Base-by-base conservation (phyloP, 2,888 invertebrate species). In the Calameuta pallipes region DNA sequence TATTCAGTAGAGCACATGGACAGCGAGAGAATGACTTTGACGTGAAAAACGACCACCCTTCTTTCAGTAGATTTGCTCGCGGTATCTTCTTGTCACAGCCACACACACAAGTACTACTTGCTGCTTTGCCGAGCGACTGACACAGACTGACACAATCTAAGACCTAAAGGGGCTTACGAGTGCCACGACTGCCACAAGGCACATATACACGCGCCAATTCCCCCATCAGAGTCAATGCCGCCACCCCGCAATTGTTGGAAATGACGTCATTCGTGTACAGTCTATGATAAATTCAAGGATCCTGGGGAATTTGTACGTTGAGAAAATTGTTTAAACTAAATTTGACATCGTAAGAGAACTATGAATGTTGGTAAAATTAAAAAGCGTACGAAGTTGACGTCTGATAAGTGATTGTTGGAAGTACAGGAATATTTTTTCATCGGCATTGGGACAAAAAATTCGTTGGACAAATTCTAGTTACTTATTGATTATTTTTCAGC, bases 1-100 rank as follows among this genome's bases (percentile, higher is more conserved):
- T 88, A 86, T 80, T 84, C 82, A 83, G 84, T 81, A 82, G 85
- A 86, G 87, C 89, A 89, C 89, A 89, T 89, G 87, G 87, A 86
- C 87, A 82, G 81, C 76, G 77, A 76, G 79, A 71, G 73, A 79
- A 75, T 80, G 69, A 37, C 41, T 75, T 78, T 78, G 78, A 78
- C 78, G 75, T 37, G 68, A 31, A 71, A 34, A 81, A 79, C 75
- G 84, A 84, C 84, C 83, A 85, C 84, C 87, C 84, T 83, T 82
- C 79, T 81, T 80, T 82, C 78, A 76, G 81, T 78, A 82, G 82
- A 83, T 80, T 82, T 85, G 81, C 82, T 82, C 83, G 83, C 82
- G 83, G 81, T 86, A 86, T 86, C 85, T 83, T 77, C 81, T 80
- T 80, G 78, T 77, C 81, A 83, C 81, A 85, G 83, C 84, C 83